phyloP scores from a whole-genome alignment of 2,113 vertebrate genomes.

The Platysteira castanea region DNA sequence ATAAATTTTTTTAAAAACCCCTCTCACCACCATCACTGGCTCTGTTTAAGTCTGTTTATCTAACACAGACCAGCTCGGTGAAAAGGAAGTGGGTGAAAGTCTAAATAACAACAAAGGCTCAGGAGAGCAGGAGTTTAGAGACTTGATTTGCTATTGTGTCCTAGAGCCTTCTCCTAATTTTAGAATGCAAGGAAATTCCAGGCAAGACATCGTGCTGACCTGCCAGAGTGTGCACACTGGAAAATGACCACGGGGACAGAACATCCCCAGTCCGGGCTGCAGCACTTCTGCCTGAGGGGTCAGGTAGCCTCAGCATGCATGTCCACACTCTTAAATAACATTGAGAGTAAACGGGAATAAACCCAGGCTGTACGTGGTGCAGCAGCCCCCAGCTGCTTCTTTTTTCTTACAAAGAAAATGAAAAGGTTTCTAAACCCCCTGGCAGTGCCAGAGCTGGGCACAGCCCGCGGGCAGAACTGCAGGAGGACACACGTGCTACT shows the following conservation, averaged over 20 bases:
- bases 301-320: accelerated
- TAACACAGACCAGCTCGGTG: not conserved
- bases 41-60: not conserved
- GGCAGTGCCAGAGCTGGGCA: not conserved
- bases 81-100: conserved; percentile 35
- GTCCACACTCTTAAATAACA: no score
- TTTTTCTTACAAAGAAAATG: not conserved
- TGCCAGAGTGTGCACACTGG: not conserved
- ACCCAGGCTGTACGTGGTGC: accelerated
- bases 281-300: not conserved
- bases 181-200: conserved; percentile 59
- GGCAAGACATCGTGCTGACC: not conserved
- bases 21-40: accelerated
- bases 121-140: not conserved
- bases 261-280: not conserved
- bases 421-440: not conserved
- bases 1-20: not conserved
- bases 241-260: not conserved
- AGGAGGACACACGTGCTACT: not conserved
- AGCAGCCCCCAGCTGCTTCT: not conserved
- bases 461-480: not conserved
- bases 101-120: not conserved
- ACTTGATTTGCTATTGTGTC: conserved; percentile 29
- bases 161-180: conserved; percentile 21
- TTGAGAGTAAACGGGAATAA: not conserved